phyloP scores from a whole-genome alignment of 2,888 invertebrate genomes.

The Leptopilina drosophilae region DNA sequence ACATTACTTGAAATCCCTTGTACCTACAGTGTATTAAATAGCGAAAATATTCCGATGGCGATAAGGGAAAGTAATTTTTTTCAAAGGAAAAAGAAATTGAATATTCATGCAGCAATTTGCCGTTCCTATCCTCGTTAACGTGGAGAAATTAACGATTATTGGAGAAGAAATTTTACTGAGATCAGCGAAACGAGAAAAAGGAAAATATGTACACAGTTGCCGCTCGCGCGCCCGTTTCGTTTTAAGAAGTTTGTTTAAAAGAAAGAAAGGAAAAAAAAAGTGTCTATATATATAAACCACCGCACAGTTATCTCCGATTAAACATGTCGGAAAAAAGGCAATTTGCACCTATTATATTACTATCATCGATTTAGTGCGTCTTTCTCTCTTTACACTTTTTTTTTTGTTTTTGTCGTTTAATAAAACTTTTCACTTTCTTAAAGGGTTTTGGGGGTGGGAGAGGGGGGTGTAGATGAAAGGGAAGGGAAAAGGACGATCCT shows the following conservation, averaged over 20 bases:
- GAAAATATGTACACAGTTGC: constrained; percentile 14
- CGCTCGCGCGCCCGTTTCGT: no score
- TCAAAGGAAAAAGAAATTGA: not conserved
- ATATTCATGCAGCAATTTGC: constrained; percentile 24
- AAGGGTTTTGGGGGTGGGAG: no score
- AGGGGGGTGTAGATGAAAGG: no score
- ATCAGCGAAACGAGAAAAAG: constrained; percentile 32
- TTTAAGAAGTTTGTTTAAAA: not conserved
- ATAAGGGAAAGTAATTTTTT: constrained; percentile 13
- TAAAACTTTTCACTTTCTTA: constrained; percentile 35
- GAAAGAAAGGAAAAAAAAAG: not conserved
- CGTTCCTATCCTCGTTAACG: constrained; percentile 25
- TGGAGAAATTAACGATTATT: constrained; percentile 30
- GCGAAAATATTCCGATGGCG: not conserved
- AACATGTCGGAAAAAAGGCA: constrained; percentile 6
- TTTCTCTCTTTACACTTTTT: no score
- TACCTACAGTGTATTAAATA: not conserved
- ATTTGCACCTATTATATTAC: constrained; percentile 16
- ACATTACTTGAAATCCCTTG: not conserved
- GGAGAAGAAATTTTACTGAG: constrained; percentile 12
- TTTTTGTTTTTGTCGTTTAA: not conserved
- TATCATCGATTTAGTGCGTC: not conserved
- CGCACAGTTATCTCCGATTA: constrained; percentile 5
- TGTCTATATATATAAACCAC: not conserved
- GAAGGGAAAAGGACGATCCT: no score